Evolutionary conservation across 2,113 vertebrate species (phyloP), one percentile per base, ranked within the genome.

Genomic region (Nymphicus hollandicus): DNA sequence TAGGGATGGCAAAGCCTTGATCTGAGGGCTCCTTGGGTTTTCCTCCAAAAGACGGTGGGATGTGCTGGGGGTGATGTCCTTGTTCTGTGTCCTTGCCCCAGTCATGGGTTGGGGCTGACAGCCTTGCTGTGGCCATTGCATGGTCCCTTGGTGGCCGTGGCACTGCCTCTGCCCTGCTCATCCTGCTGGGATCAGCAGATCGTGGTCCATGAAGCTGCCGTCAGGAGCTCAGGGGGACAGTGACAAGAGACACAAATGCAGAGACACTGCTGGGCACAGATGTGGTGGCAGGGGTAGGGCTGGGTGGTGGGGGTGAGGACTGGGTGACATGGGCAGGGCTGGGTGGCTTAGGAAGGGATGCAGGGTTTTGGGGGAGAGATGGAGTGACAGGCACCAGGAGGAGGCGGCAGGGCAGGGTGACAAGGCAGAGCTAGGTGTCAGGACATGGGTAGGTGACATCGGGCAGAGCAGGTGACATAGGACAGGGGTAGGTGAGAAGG

Each of bases 141-240:
- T 2, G 23, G 60, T 29, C 27, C 29, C 55, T 47, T 1, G 1
- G 68, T 84, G 64, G 33, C 2, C 6, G 74, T 85, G 82, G 52
- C 74, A 39, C 63, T 39, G 49, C 27, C 31, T 46, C 46, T 0
- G 3, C 20, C 39, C 55, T 27, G 33, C 63, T 84, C 35, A n/a
- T 56, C 35, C 60, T 2, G 3, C 46, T 6, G 1, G 47, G 37
- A 66, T 17, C 46, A 69, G 68, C 29, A 65, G 37, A 37, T 20
- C 16, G 0, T 9, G 49, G 52, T 41, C 63, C 0, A 1, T 5
- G 28, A 44, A 43, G 66, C 37, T 82, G 74, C 55, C 1, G 0
- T 22, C 24, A 13, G 60, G 39, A 50, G 31, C 23, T 41, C 28
- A 10, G n/a, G 13, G 16, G 35, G 12, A 18, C 50, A 50, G 61